Conservation (phyloP, 2,797 vertebrate genomes). For the Xerus rutilus region DNA sequence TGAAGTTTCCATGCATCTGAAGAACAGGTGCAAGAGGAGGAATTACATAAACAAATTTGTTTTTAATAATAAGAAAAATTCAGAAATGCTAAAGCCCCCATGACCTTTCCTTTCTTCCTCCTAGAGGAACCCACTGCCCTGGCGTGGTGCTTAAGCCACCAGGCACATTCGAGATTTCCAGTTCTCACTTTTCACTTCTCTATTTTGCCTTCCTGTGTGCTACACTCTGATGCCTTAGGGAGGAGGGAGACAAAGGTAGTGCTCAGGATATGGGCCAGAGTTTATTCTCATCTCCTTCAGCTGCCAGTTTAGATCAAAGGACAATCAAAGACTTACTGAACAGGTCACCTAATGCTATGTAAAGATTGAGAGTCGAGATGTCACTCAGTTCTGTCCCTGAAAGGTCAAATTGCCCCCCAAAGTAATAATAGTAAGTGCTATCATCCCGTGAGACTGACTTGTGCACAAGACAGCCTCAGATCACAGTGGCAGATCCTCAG, state of each 20-base stretch:
- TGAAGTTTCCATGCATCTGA: neutral
- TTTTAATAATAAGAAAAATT: neutral
- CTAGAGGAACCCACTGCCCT: neutral
- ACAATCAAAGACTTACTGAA: neutral
- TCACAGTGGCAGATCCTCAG: neutral
- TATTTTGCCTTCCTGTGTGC: neutral
- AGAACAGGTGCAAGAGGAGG: neutral
- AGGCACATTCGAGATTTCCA: accelerated
- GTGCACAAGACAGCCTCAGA: neutral
- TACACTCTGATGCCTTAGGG: neutral
- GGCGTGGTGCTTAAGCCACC: neutral
- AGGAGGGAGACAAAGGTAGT: neutral
- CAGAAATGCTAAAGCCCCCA: neutral
- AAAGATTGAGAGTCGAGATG: neutral
- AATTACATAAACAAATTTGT: neutral
- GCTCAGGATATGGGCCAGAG: neutral
- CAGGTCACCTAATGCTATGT: neutral
- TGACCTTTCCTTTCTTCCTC: neutral
- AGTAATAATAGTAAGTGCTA: neutral
- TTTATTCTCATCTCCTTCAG: neutral
- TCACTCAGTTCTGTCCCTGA: neutral
- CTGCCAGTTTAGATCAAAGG: slow-evolving; percentile 2
- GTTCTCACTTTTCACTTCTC: neutral
- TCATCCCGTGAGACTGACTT: neutral
- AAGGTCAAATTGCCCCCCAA: neutral